phyloP scores from a whole-genome alignment of 2,888 invertebrate species.

The Parapristionchus giblindavisi region DNA sequence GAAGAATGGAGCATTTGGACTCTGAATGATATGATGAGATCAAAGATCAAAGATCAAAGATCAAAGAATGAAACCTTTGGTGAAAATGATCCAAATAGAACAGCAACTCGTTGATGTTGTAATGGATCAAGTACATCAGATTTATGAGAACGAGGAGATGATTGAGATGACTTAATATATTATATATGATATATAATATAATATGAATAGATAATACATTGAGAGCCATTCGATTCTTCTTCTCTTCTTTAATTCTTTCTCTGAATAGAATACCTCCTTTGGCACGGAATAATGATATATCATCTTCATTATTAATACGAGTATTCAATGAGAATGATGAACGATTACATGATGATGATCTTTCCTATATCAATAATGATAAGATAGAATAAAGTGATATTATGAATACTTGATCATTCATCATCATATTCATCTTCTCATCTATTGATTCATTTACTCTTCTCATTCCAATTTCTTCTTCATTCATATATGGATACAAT shows the following conservation, averaged over 20 bases:
- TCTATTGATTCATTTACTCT: conserved; percentile 43
- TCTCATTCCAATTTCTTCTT: conserved; percentile 44
- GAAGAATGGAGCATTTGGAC: conserved; percentile 81
- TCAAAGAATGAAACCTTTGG: conserved; percentile 40
- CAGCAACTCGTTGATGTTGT: conserved; percentile 81
- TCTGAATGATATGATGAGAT: conserved; percentile 7
- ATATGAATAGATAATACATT: neutral
- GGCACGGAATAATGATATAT: conserved; percentile 86
- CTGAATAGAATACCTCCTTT: conserved; percentile 77
- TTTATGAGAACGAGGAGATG: conserved; percentile 30
- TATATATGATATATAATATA: neutral
- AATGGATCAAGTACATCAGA: conserved; percentile 71
- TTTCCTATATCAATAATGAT: neutral
- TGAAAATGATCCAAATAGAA: conserved; percentile 81
- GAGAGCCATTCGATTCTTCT: conserved; percentile 29
- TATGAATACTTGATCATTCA: neutral
- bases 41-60: neutral
- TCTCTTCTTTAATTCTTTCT: conserved; percentile 41
- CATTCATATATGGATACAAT: conserved; percentile 49
- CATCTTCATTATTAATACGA: conserved; percentile 73
- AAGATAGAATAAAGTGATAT: too few species aligned
- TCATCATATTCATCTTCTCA: neutral
- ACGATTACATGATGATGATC: neutral
- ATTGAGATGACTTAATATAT: conserved; percentile 41
- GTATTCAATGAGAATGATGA: conserved; percentile 2